phyloP scores from a whole-genome alignment of 2,797 vertebrate species.

The Coregonus ussuriensis region DNA sequence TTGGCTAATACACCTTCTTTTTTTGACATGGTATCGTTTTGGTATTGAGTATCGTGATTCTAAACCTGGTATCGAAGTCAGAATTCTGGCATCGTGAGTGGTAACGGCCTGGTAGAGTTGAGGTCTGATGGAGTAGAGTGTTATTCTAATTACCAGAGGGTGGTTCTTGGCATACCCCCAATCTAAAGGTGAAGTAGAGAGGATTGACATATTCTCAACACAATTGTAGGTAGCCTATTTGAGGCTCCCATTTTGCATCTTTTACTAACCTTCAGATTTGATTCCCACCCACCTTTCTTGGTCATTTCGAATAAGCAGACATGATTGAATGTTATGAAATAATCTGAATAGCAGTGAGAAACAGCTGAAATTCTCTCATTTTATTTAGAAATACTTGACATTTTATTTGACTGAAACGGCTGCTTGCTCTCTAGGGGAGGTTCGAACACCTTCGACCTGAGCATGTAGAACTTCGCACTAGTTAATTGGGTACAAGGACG shows the following conservation, averaged over 20 bases:
- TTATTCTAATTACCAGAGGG: too few relatives aligned
- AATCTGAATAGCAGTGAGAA: background rate
- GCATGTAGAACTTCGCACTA: background rate
- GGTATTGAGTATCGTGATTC: too few relatives aligned
- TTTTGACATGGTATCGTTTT: too few relatives aligned
- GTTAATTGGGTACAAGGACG: background rate
- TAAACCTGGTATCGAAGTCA: too few relatives aligned
- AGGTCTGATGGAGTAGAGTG: too few relatives aligned
- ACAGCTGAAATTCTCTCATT: background rate
- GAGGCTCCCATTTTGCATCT: background rate
- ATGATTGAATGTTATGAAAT: background rate
- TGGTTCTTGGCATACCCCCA: too few relatives aligned
- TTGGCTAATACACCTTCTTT: too few relatives aligned
- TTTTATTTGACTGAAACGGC: background rate
- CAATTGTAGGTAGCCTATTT: too few relatives aligned
- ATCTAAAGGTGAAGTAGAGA: too few relatives aligned
- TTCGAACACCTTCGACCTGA: background rate
- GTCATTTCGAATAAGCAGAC: background rate
- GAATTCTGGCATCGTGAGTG: too few relatives aligned
- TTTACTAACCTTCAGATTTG: background rate
- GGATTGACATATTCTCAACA: too few relatives aligned
- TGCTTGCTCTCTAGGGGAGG: background rate
- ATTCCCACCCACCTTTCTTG: background rate
- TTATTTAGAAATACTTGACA: background rate
- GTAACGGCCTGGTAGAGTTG: too few relatives aligned